Conservation (phyloP, 2,888 invertebrate species). For the Apamea anceps region DNA sequence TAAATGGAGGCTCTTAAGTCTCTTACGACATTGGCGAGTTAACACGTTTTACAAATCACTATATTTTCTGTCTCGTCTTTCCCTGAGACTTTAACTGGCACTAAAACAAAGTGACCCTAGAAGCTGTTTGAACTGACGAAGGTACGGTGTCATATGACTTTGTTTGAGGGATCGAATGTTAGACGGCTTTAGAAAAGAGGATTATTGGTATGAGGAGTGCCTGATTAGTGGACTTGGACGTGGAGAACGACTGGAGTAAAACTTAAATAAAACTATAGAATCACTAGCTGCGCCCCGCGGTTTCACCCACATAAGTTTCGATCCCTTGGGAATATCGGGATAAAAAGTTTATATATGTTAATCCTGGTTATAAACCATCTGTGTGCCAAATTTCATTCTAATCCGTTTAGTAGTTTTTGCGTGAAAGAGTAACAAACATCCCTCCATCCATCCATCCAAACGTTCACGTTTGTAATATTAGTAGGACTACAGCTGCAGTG, state of each 20-base stretch:
- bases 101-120: conserved; percentile 72
- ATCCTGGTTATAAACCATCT: no score
- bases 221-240: neutral
- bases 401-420: no score
- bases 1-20: conserved; percentile 71
- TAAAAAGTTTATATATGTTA: no score
- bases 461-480: no score
- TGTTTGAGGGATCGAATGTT: conserved; percentile 68
- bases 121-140: conserved; percentile 62
- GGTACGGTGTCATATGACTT: conserved; percentile 75
- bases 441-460: no score
- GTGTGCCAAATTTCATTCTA: no score
- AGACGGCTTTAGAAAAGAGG: conserved; percentile 38
- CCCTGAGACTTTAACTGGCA: conserved; percentile 67
- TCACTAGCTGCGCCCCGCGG: no score
- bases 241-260: neutral
- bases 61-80: conserved; percentile 67
- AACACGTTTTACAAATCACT: conserved; percentile 76
- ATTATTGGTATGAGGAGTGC: conserved; percentile 21
- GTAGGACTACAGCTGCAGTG: neutral
- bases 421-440: no score
- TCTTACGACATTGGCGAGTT: conserved; percentile 72
- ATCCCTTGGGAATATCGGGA: no score
- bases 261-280: neutral
- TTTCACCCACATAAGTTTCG: no score